Evolutionary conservation across 2,888 invertebrate genomes (phyloP).

Genomic region (Xestia c-nigrum): DNA sequence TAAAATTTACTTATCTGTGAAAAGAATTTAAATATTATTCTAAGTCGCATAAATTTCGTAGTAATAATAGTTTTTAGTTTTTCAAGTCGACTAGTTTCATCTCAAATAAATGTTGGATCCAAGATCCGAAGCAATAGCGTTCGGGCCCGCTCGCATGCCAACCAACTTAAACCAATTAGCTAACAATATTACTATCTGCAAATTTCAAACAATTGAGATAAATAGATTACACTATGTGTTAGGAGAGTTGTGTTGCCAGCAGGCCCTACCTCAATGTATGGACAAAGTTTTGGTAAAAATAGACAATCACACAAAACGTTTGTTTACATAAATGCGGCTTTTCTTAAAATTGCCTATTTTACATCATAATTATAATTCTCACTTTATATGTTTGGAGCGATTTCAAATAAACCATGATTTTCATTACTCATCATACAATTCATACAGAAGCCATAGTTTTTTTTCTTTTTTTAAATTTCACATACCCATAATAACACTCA

Average conservation of each 20-base stretch:
- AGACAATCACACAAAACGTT: constrained; percentile 46
- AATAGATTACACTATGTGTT: constrained; percentile 7
- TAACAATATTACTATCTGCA: background rate
- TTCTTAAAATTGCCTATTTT: constrained; percentile 61
- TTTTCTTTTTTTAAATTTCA: constrained; percentile 21
- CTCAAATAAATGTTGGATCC: constrained; percentile 65
- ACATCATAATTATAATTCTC: constrained; percentile 42
- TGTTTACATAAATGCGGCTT: constrained; percentile 67
- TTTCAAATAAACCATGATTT: constrained; percentile 56
- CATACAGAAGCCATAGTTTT: constrained; percentile 31
- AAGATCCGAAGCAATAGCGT: constrained; percentile 66
- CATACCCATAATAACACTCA: constrained; percentile 14
- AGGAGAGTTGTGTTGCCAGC: constrained; percentile 1
- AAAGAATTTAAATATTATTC: constrained; percentile 48
- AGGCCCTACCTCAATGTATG: constrained; percentile 52
- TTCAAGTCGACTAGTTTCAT: constrained; percentile 69
- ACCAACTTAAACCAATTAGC: constrained; percentile 14
- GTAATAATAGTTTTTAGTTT: constrained; percentile 58
- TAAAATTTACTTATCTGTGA: constrained; percentile 52
- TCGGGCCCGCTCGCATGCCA: constrained; percentile 33
- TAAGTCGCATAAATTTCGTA: constrained; percentile 44
- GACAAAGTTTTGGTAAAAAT: constrained; percentile 52
- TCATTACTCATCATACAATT: constrained; percentile 40
- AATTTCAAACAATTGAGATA: constrained; percentile 14
- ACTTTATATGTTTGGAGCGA: constrained; percentile 40